Conservation (phyloP, 2,113 vertebrate genomes). For the Prunella himalayana region DNA sequence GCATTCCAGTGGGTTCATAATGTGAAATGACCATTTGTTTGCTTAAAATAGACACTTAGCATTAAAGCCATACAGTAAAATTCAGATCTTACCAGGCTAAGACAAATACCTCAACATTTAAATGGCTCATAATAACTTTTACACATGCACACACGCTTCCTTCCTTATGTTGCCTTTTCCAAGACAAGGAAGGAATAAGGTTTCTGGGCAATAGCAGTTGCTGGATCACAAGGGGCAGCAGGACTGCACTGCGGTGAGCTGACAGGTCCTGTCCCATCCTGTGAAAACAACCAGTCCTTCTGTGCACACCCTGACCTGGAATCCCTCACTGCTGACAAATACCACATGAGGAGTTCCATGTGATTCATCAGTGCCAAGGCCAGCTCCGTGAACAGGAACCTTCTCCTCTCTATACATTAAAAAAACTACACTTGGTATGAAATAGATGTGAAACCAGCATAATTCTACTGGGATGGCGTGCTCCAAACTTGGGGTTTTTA, state of each 20-base stretch:
- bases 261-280: not conserved
- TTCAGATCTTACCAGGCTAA: not conserved
- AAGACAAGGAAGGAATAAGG: not conserved
- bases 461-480: not conserved
- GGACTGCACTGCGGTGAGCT: not conserved
- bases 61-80: not conserved
- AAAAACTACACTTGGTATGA: not conserved
- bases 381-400: not conserved
- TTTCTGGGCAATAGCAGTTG: not conserved
- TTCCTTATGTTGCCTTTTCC: not conserved
- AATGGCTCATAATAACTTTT: not conserved
- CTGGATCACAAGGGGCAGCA: not conserved
- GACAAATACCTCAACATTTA: not conserved
- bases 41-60: slow-evolving; percentile 24
- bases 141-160: not conserved
- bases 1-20: slow-evolving; percentile 11
- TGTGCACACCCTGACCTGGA: not conserved
- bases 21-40: slow-evolving; percentile 10
- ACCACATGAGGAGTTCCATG: not conserved
- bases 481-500: not conserved
- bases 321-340: not conserved
- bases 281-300: not conserved
- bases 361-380: not conserved
- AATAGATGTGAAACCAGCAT: not conserved
- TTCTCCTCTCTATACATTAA: not conserved